These are phyloP conservation scores for Colossoma macropomum DNA, from an alignment of 2,113 vertebrate species.

Conservation along the genomic window DNA sequence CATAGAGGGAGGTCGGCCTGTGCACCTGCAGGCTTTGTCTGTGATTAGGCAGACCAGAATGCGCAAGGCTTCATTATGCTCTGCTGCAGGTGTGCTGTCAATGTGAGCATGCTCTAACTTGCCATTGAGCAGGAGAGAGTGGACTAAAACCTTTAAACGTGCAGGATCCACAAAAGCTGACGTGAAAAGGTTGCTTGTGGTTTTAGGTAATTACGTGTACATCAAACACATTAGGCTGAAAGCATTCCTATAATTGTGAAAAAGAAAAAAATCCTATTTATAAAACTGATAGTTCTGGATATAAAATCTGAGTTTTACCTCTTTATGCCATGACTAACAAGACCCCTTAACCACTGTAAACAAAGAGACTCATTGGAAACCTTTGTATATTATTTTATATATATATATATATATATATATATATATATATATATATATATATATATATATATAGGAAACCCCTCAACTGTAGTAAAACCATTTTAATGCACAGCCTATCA, in stretches of 20 bases:
- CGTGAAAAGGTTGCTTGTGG: constrained; percentile 4
- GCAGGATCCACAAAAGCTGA: constrained; percentile 2
- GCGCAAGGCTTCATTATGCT: constrained; percentile 31
- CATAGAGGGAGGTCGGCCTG: constrained; percentile 18
- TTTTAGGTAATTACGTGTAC: background rate
- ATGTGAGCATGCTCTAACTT: constrained; percentile 35
- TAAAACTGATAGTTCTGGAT: no score
- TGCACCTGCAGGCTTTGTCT: constrained; percentile 50
- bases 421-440: no score
- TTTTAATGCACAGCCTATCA: no score
- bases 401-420: no score
- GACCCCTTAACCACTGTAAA: no score
- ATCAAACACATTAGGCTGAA: background rate
- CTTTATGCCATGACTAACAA: no score
- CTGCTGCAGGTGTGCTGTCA: constrained; percentile 49
- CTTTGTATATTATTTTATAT: no score
- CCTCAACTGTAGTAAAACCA: no score
- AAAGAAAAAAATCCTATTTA: no score
- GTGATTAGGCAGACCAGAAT: constrained; percentile 44
- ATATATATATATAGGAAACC: no score
- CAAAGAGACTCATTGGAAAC: background rate
- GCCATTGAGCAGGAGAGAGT: constrained; percentile 8
- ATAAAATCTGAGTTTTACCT: no score
- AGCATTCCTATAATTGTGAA: no score
- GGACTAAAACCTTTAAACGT: constrained; percentile 1